phyloP scores from a whole-genome alignment of 1,140 invertebrate species.

The Cataglyphis hispanica region DNA sequence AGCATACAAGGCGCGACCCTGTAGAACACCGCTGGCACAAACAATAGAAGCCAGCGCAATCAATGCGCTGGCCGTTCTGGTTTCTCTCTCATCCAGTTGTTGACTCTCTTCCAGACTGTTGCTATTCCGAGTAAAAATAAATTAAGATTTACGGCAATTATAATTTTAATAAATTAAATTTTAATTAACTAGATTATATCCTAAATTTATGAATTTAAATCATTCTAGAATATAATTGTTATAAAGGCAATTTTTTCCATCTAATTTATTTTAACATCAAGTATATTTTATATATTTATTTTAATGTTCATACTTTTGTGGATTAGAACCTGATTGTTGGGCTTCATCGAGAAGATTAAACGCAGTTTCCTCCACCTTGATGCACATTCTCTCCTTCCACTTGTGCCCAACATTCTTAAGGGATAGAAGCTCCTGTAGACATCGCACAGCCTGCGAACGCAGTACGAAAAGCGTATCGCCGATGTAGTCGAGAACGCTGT shows the following conservation, averaged over 20 bases:
- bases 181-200: too few relatives aligned
- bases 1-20: slow-evolving; percentile 80
- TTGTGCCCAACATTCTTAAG: slow-evolving; percentile 67
- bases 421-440: slow-evolving; percentile 78
- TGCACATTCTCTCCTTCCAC: slow-evolving; percentile 78
- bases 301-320: slow-evolving; percentile 30
- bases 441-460: slow-evolving; percentile 81
- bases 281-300: neutral
- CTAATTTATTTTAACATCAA: neutral
- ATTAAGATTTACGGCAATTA: neutral
- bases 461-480: slow-evolving; percentile 81
- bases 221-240: neutral
- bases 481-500: slow-evolving; percentile 77
- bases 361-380: slow-evolving; percentile 72
- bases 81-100: slow-evolving; percentile 82
- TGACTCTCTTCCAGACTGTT: slow-evolving; percentile 62
- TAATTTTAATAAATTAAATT: neutral
- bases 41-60: slow-evolving; percentile 82
- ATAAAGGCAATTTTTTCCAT: neutral
- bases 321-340: slow-evolving; percentile 6
- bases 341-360: slow-evolving; percentile 48
- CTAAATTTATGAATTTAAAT: too few relatives aligned
- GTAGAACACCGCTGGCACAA: slow-evolving; percentile 80
- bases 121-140: slow-evolving; percentile 18
- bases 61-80: slow-evolving; percentile 80